phyloP scores from a whole-genome alignment of 1,140 invertebrate genomes.

The Whitmania pigra region DNA sequence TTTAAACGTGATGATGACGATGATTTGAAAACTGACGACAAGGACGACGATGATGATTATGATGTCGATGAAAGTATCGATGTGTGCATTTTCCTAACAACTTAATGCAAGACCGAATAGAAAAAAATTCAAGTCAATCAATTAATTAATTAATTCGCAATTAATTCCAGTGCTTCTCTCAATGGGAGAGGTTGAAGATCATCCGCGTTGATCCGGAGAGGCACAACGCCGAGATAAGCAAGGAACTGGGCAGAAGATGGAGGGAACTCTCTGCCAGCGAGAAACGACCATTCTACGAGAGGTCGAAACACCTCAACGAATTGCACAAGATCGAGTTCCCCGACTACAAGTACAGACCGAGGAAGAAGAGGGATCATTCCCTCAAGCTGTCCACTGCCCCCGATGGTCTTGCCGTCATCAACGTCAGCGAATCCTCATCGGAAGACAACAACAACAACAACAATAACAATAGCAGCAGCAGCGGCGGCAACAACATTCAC shows the following conservation, averaged over 20 bases:
- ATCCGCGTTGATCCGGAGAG: constrained; percentile 91
- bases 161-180: constrained; percentile 42
- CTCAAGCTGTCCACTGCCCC: no score
- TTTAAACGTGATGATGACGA: not conserved
- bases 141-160: not conserved
- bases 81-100: not conserved
- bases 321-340: constrained; percentile 96
- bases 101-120: not conserved
- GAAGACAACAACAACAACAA: not conserved
- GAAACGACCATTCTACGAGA: constrained; percentile 90
- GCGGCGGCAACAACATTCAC: not conserved
- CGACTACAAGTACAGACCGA: constrained; percentile 76
- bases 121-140: not conserved
- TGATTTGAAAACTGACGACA: not conserved
- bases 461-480: not conserved
- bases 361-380: constrained; percentile 35
- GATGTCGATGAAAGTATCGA: not conserved
- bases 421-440: not conserved
- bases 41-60: not conserved
- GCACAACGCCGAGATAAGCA: constrained; percentile 96
- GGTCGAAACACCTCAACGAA: constrained; percentile 80
- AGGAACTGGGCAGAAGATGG: constrained; percentile 64
- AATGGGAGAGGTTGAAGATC: constrained; percentile 82
- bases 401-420: not conserved
- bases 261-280: constrained; percentile 68